Conservation (phyloP, 2,888 invertebrate species). For the Heteromurus nitidus region DNA sequence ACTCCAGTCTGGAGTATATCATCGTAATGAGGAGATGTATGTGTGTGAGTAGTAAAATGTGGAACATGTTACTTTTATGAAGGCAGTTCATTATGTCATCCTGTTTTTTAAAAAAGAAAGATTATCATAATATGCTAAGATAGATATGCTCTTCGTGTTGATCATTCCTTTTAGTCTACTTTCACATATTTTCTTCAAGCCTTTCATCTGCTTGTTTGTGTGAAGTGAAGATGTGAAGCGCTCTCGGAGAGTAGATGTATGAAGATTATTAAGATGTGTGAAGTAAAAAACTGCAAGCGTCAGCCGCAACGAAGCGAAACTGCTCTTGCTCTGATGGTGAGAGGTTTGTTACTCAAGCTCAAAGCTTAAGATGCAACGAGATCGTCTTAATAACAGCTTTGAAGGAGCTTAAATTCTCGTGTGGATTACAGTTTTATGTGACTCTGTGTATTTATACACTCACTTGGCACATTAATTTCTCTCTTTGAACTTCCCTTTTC, state of each 20-base stretch:
- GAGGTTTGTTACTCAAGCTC: no score
- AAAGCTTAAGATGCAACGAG: constrained; percentile 24
- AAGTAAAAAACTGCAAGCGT: constrained; percentile 19
- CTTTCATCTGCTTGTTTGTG: constrained; percentile 26
- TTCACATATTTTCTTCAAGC: constrained; percentile 32
- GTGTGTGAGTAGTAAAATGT: constrained; percentile 15
- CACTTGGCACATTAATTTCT: constrained; percentile 18
- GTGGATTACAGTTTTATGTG: constrained; percentile 31
- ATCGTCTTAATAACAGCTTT: constrained; percentile 42
- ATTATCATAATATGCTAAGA: constrained; percentile 29
- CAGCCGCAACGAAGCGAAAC: no score
- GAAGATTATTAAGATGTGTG: constrained; percentile 26
- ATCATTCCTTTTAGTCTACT: constrained; percentile 39
- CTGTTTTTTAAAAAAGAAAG: constrained; percentile 37
- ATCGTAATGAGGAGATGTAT: not conserved
- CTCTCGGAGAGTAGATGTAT: not conserved
- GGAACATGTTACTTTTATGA: not conserved
- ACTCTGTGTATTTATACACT: not conserved
- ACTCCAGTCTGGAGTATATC: no score
- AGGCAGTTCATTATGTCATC: constrained; percentile 54
- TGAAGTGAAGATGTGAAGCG: no score
- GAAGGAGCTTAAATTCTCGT: constrained; percentile 21
- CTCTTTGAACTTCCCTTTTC: constrained; percentile 17
- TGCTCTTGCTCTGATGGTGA: not conserved
- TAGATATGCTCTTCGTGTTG: not conserved